Conservation (phyloP, 2,888 invertebrate genomes). For the Limnephilus rhombicus region DNA sequence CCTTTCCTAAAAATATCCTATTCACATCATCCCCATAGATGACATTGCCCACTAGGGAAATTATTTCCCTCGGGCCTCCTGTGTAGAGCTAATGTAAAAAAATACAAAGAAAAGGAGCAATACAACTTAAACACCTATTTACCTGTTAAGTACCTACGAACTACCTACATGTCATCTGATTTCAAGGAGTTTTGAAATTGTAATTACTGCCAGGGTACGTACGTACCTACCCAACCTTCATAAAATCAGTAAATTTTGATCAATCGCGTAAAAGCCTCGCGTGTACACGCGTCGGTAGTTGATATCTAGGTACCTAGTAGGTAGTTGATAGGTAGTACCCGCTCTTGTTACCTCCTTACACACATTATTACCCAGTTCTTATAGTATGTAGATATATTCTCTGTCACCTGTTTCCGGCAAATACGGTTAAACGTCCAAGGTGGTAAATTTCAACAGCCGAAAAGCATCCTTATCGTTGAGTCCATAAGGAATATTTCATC, state of each 20-base stretch:
- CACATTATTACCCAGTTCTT: neutral
- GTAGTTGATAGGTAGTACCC: neutral
- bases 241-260: neutral
- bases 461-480: neutral
- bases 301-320: neutral
- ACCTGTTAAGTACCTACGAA: neutral
- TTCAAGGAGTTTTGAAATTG: neutral
- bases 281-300: neutral
- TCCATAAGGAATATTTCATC: neutral
- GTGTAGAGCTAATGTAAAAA: too few species aligned
- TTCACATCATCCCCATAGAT: too few species aligned
- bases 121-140: neutral
- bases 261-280: neutral
- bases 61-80: too few species aligned
- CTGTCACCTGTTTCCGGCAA: constrained; percentile 53
- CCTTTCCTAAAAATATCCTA: too few species aligned
- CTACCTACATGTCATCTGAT: neutral
- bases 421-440: constrained; percentile 28
- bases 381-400: neutral
- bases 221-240: neutral
- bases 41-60: too few species aligned
- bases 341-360: neutral
- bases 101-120: too few species aligned
- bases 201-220: neutral
- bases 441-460: constrained; percentile 21